Evolutionary conservation across 1,140 invertebrate species (phyloP).

Genomic region (Neelides sp.): DNA sequence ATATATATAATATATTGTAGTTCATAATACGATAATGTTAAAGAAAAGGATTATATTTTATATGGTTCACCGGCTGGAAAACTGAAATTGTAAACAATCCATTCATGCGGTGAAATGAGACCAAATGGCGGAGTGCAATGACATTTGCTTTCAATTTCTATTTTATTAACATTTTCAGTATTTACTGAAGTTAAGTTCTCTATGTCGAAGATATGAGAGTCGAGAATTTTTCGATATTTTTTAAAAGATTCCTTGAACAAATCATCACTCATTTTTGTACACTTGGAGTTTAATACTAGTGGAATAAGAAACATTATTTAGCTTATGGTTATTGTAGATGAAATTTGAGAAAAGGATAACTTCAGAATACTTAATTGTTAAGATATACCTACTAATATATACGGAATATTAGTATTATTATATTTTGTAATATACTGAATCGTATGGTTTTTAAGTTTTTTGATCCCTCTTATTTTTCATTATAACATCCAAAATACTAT

Average conservation of each 20-base stretch:
- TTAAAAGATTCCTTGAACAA: conserved; percentile 20
- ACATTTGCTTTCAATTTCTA: neutral
- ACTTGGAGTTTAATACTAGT: too few relatives aligned
- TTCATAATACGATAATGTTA: neutral
- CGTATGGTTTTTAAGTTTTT: too few relatives aligned
- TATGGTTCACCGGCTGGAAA: conserved; percentile 31
- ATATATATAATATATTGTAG: conserved; percentile 7
- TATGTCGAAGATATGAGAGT: neutral
- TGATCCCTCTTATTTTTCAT: too few relatives aligned
- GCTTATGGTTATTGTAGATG: too few relatives aligned
- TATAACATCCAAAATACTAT: too few relatives aligned
- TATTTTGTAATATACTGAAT: too few relatives aligned
- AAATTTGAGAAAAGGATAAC: too few relatives aligned
- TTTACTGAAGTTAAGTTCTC: neutral
- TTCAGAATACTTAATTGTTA: too few relatives aligned
- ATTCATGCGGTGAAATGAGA: conserved; percentile 32
- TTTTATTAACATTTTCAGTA: neutral
- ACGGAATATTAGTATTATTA: too few relatives aligned
- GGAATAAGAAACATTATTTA: too few relatives aligned
- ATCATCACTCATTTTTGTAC: too few relatives aligned
- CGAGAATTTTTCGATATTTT: conserved; percentile 12
- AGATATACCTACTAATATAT: too few relatives aligned
- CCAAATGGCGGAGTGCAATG: conserved; percentile 24
- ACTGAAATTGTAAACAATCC: conserved; percentile 34
- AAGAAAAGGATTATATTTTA: neutral